Evolutionary conservation across 1,140 invertebrate genomes (phyloP).

Genomic region (Platyura marginata): DNA sequence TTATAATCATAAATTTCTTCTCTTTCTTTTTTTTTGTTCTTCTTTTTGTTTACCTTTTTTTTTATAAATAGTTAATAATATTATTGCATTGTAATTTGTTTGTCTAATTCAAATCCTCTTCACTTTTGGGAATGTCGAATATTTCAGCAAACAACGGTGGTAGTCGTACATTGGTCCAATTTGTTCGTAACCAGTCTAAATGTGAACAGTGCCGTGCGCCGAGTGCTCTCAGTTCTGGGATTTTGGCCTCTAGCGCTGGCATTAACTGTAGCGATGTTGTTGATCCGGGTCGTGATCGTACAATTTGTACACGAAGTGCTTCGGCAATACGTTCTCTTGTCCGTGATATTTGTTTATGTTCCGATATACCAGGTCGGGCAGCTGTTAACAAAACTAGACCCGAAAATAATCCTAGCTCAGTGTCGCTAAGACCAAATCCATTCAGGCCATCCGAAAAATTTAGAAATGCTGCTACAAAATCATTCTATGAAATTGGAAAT

Average conservation of each 20-base stretch:
- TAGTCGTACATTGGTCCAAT: conserved; percentile 70
- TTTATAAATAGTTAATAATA: too few species aligned
- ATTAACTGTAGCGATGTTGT: conserved; percentile 37
- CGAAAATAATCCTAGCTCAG: conserved; percentile 79
- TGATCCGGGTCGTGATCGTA: conserved; percentile 18
- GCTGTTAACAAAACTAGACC: conserved; percentile 69
- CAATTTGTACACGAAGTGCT: conserved; percentile 31
- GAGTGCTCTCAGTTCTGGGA: conserved; percentile 65
- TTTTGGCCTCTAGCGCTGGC: conserved; percentile 46
- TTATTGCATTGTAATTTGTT: neutral
- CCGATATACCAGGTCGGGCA: conserved; percentile 59
- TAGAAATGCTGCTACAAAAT: conserved; percentile 54
- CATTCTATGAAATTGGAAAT: conserved; percentile 32
- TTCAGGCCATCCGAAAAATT: conserved; percentile 68
- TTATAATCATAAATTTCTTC: too few species aligned
- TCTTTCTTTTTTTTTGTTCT: too few species aligned
- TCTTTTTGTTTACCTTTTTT: too few species aligned
- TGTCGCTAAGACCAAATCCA: conserved; percentile 62
- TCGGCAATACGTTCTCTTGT: conserved; percentile 72
- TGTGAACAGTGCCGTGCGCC: conserved; percentile 69
- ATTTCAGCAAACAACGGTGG: conserved; percentile 92
- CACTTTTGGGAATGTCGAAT: conserved; percentile 89
- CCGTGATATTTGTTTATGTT: conserved; percentile 64
- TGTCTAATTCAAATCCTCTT: conserved; percentile 32
- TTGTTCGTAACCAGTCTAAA: conserved; percentile 74